A percentile compares a stretch with the other conserved stretches of the same genome.
Evolutionary conservation across 2,888 invertebrate genomes (phyloP).

Genomic region (Mellilla xanthometata): DNA sequence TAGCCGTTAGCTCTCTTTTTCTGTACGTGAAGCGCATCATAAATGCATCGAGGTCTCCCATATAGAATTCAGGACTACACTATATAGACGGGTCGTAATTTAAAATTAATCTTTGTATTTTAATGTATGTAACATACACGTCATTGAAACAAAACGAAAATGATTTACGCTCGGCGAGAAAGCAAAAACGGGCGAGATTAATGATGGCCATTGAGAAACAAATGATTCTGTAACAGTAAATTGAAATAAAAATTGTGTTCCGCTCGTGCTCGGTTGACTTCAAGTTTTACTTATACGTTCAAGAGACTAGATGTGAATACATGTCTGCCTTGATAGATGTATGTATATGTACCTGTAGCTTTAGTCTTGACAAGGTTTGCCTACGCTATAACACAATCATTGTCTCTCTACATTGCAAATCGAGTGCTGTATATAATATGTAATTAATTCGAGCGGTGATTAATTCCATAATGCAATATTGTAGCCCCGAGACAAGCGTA

Average conservation of each 20-base stretch:
- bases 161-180: slow-evolving; percentile 19
- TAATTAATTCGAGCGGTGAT: too few relatives aligned
- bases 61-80: slow-evolving; percentile 7
- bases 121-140: slow-evolving; percentile 14
- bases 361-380: too few relatives aligned
- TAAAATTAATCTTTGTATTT: slow-evolving; percentile 17
- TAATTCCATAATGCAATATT: too few relatives aligned
- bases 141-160: slow-evolving; percentile 23
- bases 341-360: too few relatives aligned
- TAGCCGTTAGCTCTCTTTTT: slow-evolving; percentile 21
- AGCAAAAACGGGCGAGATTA: slow-evolving; percentile 17
- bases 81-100: slow-evolving; percentile 10
- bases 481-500: too few relatives aligned
- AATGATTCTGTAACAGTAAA: slow-evolving; percentile 19
- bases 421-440: too few relatives aligned
- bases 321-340: too few relatives aligned
- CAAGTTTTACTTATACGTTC: not conserved
- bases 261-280: slow-evolving; percentile 3
- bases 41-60: slow-evolving; percentile 23
- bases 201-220: slow-evolving; percentile 15
- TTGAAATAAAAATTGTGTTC: slow-evolving; percentile 7
- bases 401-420: too few relatives aligned
- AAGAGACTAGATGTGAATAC: too few relatives aligned
- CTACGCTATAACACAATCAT: too few relatives aligned
- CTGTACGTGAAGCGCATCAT: slow-evolving; percentile 24